Evolutionary conservation across 2,888 invertebrate species (phyloP), one percentile per base, ranked within the genome.

Genomic region (Nomada lathburiana): DNA sequence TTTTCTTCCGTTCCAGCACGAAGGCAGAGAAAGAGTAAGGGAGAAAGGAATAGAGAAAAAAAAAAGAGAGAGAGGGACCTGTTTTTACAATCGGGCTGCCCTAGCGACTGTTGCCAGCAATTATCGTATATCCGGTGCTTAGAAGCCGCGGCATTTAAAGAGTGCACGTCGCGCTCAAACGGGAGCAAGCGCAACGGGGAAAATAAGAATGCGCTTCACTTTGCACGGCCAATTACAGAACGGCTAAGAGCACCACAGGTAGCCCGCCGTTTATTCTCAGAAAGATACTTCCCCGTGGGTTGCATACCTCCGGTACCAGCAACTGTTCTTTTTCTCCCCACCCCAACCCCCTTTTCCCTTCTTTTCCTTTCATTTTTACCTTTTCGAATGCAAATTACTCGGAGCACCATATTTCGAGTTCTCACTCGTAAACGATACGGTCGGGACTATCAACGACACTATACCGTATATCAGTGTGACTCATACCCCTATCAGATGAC

Each of bases 41-140:
- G 36, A 36, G 7, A 7, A 36, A 36, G 36, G 36, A 36, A 36
- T 36, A 36, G 36, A 36, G 36, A 36, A 36, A 36, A 7, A 26
- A 0, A 26, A 59, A 7, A 76, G 63, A 50, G 59, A 63, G 50
- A 50, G 47, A 62, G 73, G 52, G 67, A 55, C 60, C 53, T 59
- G 85, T 85, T 83, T 83, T 87, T 85, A 87, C 76, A 85, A 87
- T 85, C 64, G 76, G 55, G 50, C 67, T 74, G 71, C 59, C 57
- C 73, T 78, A 74, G 87, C 82, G 83, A 82, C 81, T 69, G 67
- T 71, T 80, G 77, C 70, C 72, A 13, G 80, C 85, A 88, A 88
- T 88, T 88, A 88, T 88, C 88, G 86, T 88, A 86, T 86, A 88
- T 88, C 88, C 88, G 85, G 82, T 76, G 88, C 82, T 88, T 87